These are phyloP conservation scores for Antennarius striatus DNA, from an alignment of 2,113 vertebrate species.

Conservation along the genomic window DNA sequence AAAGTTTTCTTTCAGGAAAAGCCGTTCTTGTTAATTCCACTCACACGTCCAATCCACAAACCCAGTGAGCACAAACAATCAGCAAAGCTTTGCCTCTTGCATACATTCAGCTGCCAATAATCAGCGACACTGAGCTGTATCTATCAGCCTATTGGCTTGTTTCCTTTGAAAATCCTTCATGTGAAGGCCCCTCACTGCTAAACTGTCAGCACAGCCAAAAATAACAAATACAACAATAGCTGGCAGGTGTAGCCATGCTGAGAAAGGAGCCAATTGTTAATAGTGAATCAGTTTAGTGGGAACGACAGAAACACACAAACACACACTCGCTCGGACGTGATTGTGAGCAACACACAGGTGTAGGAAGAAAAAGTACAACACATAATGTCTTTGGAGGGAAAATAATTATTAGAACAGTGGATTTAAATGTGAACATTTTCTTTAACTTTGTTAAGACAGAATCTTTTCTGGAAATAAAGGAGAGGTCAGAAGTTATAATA, in stretches of 20 bases:
- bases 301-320: slow-evolving; percentile 8
- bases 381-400: too few species aligned
- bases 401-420: too few species aligned
- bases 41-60: slow-evolving; percentile 35
- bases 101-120: slow-evolving; percentile 13
- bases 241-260: slow-evolving; percentile 26
- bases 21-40: slow-evolving; percentile 17
- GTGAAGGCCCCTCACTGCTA: slow-evolving; percentile 24
- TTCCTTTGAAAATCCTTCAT: slow-evolving; percentile 41
- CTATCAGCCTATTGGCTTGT: slow-evolving; percentile 33
- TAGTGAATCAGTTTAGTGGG: slow-evolving; percentile 8
- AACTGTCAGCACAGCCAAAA: slow-evolving; percentile 30
- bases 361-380: background rate
- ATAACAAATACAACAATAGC: slow-evolving; percentile 35
- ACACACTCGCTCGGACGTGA: background rate
- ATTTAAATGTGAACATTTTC: too few species aligned
- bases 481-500: too few species aligned
- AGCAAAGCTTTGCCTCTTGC: slow-evolving; percentile 26
- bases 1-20: slow-evolving; percentile 3
- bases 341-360: background rate
- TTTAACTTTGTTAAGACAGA: too few species aligned
- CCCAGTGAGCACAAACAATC: slow-evolving; percentile 41
- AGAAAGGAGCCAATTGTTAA: slow-evolving; percentile 42
- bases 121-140: slow-evolving; percentile 24
- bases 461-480: too few species aligned